A percentile compares a stretch with the other conserved stretches of the same genome.
These are phyloP conservation scores for Pipa parva DNA, from an alignment of 2,113 vertebrate genomes.

Conservation along the genomic window DNA sequence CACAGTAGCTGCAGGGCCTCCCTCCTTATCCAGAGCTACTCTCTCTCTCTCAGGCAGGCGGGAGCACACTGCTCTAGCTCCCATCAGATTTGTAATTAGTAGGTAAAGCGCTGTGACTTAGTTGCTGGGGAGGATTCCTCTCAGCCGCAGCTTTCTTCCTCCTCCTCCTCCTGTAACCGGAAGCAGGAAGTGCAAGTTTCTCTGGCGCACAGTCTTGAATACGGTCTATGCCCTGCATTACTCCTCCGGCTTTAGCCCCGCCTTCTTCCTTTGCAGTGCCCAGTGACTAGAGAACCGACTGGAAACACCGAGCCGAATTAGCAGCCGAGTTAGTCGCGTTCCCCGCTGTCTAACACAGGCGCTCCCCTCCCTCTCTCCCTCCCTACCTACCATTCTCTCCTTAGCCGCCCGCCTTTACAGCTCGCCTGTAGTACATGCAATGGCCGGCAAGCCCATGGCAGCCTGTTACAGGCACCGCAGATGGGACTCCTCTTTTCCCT, in stretches of 20 bases:
- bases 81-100: no score
- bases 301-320: conserved; percentile 12
- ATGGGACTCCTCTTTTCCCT: conserved; percentile 21
- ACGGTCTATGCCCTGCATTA: not conserved
- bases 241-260: not conserved
- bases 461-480: conserved; percentile 22
- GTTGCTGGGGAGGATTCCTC: conserved; percentile 24
- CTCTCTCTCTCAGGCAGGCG: no score
- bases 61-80: no score
- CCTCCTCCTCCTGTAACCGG: not conserved
- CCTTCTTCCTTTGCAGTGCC: conserved; percentile 22
- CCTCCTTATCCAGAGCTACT: no score
- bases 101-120: no score
- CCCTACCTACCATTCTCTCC: no score
- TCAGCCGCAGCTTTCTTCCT: not conserved
- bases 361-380: not conserved
- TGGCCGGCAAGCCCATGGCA: conserved; percentile 15
- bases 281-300: conserved; percentile 16
- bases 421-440: not conserved
- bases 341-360: not conserved
- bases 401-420: not conserved
- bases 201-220: conserved; percentile 2
- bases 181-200: not conserved
- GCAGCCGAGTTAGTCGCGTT: not conserved
- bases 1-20: no score